Evolutionary conservation across 2,113 vertebrate species (phyloP).

Genomic region (Lates calcarifer): DNA sequence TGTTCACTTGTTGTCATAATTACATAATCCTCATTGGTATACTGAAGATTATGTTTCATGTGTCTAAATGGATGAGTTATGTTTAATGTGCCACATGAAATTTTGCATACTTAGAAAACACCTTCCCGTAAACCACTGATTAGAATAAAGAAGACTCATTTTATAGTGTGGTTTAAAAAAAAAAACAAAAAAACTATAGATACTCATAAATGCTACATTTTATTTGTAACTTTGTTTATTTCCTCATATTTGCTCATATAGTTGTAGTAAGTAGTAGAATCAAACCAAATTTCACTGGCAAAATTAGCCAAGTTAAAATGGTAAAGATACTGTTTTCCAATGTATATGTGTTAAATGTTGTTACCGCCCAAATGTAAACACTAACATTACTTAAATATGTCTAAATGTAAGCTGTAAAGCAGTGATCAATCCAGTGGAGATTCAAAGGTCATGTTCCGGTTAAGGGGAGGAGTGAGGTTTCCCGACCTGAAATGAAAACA

Average conservation of each 20-base stretch:
- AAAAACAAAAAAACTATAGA: no score
- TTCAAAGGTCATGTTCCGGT: neutral
- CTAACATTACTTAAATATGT: no score
- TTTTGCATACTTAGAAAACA: no score
- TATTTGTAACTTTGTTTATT: neutral
- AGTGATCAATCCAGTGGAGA: no score
- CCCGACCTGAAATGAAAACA: constrained; percentile 2
- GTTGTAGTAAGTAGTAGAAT: neutral
- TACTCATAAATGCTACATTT: neutral
- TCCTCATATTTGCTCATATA: neutral
- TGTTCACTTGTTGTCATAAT: neutral
- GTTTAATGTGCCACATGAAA: neutral
- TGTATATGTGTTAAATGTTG: no score
- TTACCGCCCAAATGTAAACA: no score
- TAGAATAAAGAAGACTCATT: no score
- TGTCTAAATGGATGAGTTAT: neutral
- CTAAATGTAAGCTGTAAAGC: no score
- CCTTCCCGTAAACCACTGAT: neutral
- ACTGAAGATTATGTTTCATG: neutral
- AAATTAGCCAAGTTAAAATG: neutral
- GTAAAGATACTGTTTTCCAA: neutral
- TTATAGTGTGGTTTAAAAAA: neutral
- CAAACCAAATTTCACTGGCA: neutral
- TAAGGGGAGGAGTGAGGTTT: constrained; percentile 38
- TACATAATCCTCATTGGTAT: neutral